These are phyloP conservation scores for Oncorhynchus gorbuscha DNA, from an alignment of 2,113 vertebrate genomes.

Conservation along the genomic window DNA sequence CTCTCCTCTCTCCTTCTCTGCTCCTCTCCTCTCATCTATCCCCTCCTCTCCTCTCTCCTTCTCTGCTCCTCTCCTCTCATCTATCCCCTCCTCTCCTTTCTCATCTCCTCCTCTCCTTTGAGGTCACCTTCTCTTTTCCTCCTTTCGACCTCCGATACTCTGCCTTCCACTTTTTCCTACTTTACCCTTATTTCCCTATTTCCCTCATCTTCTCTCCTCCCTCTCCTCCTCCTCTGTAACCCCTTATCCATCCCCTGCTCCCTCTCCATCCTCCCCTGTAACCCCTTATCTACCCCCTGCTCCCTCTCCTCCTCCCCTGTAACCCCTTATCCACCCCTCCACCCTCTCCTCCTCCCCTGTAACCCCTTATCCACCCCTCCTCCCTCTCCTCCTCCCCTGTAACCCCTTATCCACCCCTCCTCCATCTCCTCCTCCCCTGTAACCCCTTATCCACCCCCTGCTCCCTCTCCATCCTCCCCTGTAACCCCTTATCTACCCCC, in stretches of 20 bases:
- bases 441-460: conserved; percentile 57
- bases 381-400: conserved; percentile 53
- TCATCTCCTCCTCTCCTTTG: neutral
- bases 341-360: no score
- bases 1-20: conserved; percentile 37
- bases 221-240: no score
- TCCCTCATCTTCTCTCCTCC: neutral
- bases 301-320: conserved; percentile 15
- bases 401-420: no score
- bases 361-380: neutral
- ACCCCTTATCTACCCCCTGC: neutral
- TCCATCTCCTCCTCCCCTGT: neutral
- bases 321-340: no score
- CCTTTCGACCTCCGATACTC: no score
- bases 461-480: conserved; percentile 40
- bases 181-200: neutral
- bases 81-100: no score
- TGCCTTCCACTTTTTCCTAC: neutral
- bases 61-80: no score
- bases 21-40: conserved; percentile 51
- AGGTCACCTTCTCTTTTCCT: neutral
- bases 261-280: neutral
- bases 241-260: conserved; percentile 15
- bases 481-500: conserved; percentile 21
- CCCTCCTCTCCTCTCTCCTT: neutral